These are phyloP conservation scores for Halictus quadricinctus DNA, from an alignment of 2,888 invertebrate genomes.

Conservation along the genomic window DNA sequence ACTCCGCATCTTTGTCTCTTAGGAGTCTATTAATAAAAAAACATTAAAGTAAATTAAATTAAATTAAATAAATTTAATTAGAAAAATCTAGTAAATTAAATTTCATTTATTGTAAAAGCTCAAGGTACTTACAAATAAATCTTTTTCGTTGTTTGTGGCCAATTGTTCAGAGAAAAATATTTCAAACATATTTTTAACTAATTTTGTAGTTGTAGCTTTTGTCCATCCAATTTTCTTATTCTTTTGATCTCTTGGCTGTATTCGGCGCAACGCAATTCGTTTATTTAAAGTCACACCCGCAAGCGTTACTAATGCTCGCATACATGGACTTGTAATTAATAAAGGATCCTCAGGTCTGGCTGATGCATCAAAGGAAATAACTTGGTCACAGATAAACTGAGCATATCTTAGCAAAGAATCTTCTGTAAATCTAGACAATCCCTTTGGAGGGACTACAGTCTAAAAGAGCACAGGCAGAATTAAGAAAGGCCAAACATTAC, in stretches of 20 bases:
- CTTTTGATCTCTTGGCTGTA: constrained; percentile 84
- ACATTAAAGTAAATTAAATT: no score
- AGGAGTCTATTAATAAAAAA: constrained; percentile 75
- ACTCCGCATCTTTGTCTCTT: constrained; percentile 89
- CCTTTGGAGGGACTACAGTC: constrained; percentile 84
- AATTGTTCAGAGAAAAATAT: constrained; percentile 89
- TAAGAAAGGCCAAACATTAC: background rate
- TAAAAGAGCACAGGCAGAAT: constrained; percentile 63
- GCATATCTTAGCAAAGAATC: constrained; percentile 90
- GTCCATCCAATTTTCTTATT: constrained; percentile 86
- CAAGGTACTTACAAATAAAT: constrained; percentile 71
- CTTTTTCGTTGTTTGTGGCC: constrained; percentile 85
- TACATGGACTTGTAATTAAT: constrained; percentile 89
- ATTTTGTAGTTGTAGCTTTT: constrained; percentile 90
- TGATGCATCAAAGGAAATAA: constrained; percentile 84
- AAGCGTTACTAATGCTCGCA: constrained; percentile 89
- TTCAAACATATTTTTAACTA: constrained; percentile 91
- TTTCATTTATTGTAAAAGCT: background rate
- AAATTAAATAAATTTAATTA: no score
- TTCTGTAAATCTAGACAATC: constrained; percentile 85
- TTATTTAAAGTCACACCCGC: constrained; percentile 89
- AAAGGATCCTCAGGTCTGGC: constrained; percentile 85
- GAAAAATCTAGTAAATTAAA: background rate
- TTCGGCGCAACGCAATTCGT: constrained; percentile 83
- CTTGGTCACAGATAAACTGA: constrained; percentile 92